Evolutionary conservation across 2,888 invertebrate species (phyloP).

Genomic region (Napeogenes inachia): DNA sequence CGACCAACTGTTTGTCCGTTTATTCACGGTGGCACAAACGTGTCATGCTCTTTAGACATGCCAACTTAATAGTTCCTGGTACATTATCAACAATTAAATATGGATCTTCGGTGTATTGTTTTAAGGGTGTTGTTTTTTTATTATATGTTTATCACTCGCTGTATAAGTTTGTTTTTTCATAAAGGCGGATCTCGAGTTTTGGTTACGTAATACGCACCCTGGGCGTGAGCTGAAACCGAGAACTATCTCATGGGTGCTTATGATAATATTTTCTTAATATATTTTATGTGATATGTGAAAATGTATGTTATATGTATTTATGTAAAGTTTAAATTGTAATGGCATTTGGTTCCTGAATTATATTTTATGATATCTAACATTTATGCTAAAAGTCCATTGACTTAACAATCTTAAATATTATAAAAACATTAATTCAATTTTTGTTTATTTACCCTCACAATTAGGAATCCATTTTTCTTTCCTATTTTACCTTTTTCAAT

Average conservation of each 20-base stretch:
- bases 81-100: background rate
- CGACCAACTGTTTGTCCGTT: constrained; percentile 56
- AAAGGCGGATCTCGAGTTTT: constrained; percentile 53
- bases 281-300: constrained; percentile 13
- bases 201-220: constrained; percentile 58
- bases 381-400: constrained; percentile 5
- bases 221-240: constrained; percentile 63
- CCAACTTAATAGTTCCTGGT: constrained; percentile 18
- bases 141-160: constrained; percentile 7
- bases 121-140: constrained; percentile 21
- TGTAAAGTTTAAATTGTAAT: constrained; percentile 7
- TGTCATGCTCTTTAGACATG: constrained; percentile 54
- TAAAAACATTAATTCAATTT: too few species aligned
- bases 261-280: constrained; percentile 53
- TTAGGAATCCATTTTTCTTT: too few species aligned
- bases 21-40: constrained; percentile 67
- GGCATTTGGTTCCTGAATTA: background rate
- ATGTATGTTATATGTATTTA: constrained; percentile 1
- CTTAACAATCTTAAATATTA: too few species aligned
- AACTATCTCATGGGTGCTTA: constrained; percentile 51
- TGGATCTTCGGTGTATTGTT: constrained; percentile 18
- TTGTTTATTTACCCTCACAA: too few species aligned
- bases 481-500: too few species aligned
- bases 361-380: constrained; percentile 8
- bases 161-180: constrained; percentile 34